Conservation (phyloP, 2,113 vertebrate genomes). For the Indicator indicator region DNA sequence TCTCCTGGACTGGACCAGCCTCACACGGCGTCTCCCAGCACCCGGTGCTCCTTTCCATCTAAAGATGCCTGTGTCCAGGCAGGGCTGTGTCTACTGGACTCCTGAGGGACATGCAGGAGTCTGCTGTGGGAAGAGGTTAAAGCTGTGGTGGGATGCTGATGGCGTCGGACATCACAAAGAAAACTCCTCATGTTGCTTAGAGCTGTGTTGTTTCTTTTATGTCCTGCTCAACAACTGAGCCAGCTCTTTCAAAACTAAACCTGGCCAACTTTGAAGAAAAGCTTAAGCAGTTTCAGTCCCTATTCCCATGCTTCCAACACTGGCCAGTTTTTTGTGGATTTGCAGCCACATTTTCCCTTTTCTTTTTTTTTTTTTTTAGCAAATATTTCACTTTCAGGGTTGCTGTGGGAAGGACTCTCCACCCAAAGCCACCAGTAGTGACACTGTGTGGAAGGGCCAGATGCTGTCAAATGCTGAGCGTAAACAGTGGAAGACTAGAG, state of each 20-base stretch:
- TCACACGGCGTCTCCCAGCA: background rate
- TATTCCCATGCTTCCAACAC: background rate
- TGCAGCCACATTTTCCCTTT: background rate
- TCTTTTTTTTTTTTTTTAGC: background rate
- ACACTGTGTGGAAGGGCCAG: background rate
- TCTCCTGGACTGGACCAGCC: background rate
- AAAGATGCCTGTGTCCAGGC: background rate
- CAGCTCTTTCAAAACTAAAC: background rate
- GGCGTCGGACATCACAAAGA: background rate
- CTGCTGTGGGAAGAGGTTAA: background rate
- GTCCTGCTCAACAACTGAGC: background rate
- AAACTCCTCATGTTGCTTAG: background rate
- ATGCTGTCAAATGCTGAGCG: background rate
- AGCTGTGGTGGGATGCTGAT: background rate
- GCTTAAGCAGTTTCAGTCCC: background rate
- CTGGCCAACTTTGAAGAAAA: background rate
- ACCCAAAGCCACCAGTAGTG: background rate
- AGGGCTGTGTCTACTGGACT: background rate
- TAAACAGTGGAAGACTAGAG: background rate
- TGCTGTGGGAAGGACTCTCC: background rate
- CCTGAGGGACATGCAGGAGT: fast-evolving
- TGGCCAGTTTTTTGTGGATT: background rate
- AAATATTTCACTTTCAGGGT: background rate
- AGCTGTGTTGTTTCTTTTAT: background rate
- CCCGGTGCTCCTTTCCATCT: background rate